A percentile compares a stretch with the other conserved stretches of the same genome.
Evolutionary conservation across 2,797 vertebrate species (phyloP).

Genomic region (Telmatherina bonti): DNA sequence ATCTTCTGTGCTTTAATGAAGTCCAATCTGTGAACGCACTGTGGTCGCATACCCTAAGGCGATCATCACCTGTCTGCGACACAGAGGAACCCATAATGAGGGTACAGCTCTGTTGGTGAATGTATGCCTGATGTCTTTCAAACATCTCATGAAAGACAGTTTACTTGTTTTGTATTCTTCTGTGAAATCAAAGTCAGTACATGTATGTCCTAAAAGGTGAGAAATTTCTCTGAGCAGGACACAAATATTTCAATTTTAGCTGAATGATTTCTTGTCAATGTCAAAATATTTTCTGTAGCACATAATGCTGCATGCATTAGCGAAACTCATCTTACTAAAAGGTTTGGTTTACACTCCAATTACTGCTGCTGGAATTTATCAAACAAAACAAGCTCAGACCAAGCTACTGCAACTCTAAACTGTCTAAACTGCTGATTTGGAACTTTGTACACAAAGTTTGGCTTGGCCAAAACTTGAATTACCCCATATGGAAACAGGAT

Average conservation of each 20-base stretch:
- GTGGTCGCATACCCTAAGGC: conserved; percentile 64
- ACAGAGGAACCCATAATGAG: conserved; percentile 61
- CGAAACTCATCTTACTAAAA: background rate
- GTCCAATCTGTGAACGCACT: conserved; percentile 77
- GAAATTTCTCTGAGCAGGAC: conserved; percentile 5
- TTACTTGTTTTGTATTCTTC: conserved; percentile 55
- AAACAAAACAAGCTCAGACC: conserved; percentile 6
- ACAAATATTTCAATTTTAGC: conserved; percentile 15
- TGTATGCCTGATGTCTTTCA: conserved; percentile 52
- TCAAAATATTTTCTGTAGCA: conserved; percentile 16
- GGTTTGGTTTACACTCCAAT: background rate
- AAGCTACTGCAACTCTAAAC: background rate
- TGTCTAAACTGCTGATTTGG: no score
- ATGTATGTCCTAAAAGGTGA: conserved; percentile 44
- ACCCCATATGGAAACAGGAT: background rate
- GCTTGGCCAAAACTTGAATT: background rate
- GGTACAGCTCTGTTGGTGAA: conserved; percentile 39
- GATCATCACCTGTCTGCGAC: conserved; percentile 52
- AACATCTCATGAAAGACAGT: conserved; percentile 64
- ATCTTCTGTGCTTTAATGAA: conserved; percentile 79
- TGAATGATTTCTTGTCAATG: conserved; percentile 23
- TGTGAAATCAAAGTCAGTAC: conserved; percentile 51
- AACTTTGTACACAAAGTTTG: background rate
- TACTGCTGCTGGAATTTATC: background rate
- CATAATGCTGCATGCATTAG: conserved; percentile 15